phyloP scores from a whole-genome alignment of 2,113 vertebrate genomes.

The Muntiacus reevesi region DNA sequence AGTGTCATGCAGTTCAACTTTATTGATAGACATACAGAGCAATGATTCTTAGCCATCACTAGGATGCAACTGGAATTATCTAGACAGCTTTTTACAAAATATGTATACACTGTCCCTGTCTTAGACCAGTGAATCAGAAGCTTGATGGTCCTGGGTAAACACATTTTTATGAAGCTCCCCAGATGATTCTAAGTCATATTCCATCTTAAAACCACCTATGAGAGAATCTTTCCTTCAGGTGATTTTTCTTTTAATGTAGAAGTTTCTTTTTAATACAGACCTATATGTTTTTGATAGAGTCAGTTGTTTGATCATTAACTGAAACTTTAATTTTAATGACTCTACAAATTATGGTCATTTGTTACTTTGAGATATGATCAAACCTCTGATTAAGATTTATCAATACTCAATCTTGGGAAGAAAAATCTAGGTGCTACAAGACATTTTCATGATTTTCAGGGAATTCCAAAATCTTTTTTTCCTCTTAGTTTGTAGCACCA shows the following conservation, averaged over 20 bases:
- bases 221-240: not conserved
- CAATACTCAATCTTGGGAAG: not conserved
- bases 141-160: not conserved
- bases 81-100: not conserved
- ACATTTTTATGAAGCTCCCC: not conserved
- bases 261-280: not conserved
- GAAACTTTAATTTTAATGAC: not conserved
- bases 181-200: not conserved
- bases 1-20: not conserved
- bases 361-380: constrained; percentile 5
- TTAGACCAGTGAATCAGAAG: not conserved
- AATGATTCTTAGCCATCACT: not conserved
- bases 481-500: not conserved
- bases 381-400: constrained; percentile 12
- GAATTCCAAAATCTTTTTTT: not conserved
- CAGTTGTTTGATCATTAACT: not conserved
- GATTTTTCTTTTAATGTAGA: not conserved
- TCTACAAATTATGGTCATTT: not conserved
- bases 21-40: not conserved
- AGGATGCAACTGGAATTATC: not conserved
- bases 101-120: not conserved
- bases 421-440: not conserved
- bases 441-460: not conserved
- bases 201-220: not conserved
- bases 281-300: not conserved